Evolutionary conservation across 2,113 vertebrate genomes (phyloP), one percentile per base, ranked within the genome.

Genomic region (Aldabrachelys gigantea): DNA sequence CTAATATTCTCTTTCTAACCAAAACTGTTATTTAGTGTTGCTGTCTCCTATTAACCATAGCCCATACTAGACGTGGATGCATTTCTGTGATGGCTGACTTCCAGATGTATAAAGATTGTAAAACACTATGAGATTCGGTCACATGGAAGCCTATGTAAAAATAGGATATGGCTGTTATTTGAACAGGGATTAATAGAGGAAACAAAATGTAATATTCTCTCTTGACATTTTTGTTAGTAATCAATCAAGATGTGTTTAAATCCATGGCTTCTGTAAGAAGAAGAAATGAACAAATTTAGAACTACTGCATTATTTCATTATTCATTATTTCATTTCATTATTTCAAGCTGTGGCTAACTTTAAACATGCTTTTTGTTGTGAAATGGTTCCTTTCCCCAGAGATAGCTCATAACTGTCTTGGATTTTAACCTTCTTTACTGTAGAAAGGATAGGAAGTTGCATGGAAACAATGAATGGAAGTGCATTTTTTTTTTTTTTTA

Each of bases 381-480:
- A 93, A 97, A 92, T 11, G 92, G 50, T 91, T 84, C 95, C 89
- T 95, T 96, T 89, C 91, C 93, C 92, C 75, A 97, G 95, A 96
- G 97, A 93, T 80, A 97, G 87, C 21, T 85, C 69, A 97, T 94
- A 96, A 97, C 97, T 96, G 87, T 94, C 93, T 96, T 94, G 57
- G 49, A 96, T 97, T 97, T 95, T 93, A 97, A 91, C 50, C 89
- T 92, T 96, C 95, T 96, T 97, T 94, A 96, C 91, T 65, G 65
- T 8, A 97, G 96, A 97, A 97, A 96, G 90, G 93, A 96, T 98
- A 97, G 98, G 98, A 98, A 98, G 95, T 96, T 96, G 62, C 94
- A 94, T 87, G 88, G 84, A 97, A 97, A 98, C 98, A 98, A 98
- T 98, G 95, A 98, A 98, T 98, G 98, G 97, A 98, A 98, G 96